Evolutionary conservation across 37 sponge, comb jelly and placozoan genomes (phyloP), one percentile per base, ranked within the genome.

Genomic region (Axinella damicornis): DNA sequence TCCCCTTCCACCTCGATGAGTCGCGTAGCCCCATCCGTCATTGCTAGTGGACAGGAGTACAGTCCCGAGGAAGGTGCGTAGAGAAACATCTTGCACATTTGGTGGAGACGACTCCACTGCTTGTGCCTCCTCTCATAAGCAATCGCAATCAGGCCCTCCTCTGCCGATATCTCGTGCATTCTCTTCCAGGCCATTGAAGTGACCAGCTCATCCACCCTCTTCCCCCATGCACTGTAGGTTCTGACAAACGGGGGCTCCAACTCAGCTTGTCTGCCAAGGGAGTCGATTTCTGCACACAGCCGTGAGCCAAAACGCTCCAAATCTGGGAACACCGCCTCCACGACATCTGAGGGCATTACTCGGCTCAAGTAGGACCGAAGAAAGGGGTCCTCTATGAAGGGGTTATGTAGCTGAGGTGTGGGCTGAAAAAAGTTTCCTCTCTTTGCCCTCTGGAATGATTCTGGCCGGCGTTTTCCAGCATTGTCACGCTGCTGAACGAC

Each of bases 1-100:
- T 82, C 80, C 34, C 46, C 46, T 9, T 31, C 28, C 38, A 83
- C 95, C 69, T 90, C 79, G 18, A 96, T 90, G 32, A 96, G 84
- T 68, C 60, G 92, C 18, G 95, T 95, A 33, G 99, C 99, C 39
- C 96, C 99, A 82, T 98, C 99, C n/a, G 99, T 98, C 99, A 98
- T 98, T 31, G 99, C 99, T 30, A 98, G 82, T 14, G 99, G 99
- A 41, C 99, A 98, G 38, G 93, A 88, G 71, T 96, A 96, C 68
- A 98, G 87, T n/a, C 96, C 99, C 58, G 95, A 94, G 6, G 96
- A 94, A 0, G 95, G 81, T 53, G 87, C 72, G 76, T 88, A 98
- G 27, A 98, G 83, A 53, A 69, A 80, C 22, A 96, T 84, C 70
- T 98, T 98, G 36, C 74, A 83, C 28, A 77, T 67, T 53, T 94